Conservation (phyloP, 2,113 vertebrate genomes). For the Catharus bicknelli region DNA sequence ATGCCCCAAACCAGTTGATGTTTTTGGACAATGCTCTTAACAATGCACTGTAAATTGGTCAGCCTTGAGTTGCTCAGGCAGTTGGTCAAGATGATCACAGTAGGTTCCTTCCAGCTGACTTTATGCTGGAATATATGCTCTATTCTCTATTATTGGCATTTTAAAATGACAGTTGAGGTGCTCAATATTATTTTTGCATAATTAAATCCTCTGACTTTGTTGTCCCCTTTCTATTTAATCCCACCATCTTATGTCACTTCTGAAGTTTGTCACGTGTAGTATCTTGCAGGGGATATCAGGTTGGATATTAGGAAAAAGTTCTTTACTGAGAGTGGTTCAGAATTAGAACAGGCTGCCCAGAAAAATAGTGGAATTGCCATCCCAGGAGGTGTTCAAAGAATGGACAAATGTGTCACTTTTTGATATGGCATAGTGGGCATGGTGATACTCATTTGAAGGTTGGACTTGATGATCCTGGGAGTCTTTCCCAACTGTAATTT, state of each 20-base stretch:
- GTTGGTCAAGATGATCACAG: not conserved
- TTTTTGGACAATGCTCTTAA: not conserved
- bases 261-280: not conserved
- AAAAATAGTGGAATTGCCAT: not conserved
- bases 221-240: not conserved
- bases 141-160: not conserved
- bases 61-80: not conserved
- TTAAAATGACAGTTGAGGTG: not conserved
- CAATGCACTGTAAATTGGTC: accelerated
- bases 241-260: not conserved
- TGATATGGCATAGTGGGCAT: accelerated
- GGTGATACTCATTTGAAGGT: not conserved
- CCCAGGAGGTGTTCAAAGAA: not conserved
- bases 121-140: not conserved
- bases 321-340: not conserved
- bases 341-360: not conserved
- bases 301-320: not conserved
- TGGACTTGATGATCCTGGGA: not conserved
- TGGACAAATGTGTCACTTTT: accelerated
- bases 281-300: not conserved
- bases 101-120: not conserved
- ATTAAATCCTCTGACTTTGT: not conserved
- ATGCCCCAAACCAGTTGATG: accelerated
- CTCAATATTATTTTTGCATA: not conserved
- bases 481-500: not conserved